Conservation (phyloP, 2,888 invertebrate genomes). For the Oxystoma pomonae region DNA sequence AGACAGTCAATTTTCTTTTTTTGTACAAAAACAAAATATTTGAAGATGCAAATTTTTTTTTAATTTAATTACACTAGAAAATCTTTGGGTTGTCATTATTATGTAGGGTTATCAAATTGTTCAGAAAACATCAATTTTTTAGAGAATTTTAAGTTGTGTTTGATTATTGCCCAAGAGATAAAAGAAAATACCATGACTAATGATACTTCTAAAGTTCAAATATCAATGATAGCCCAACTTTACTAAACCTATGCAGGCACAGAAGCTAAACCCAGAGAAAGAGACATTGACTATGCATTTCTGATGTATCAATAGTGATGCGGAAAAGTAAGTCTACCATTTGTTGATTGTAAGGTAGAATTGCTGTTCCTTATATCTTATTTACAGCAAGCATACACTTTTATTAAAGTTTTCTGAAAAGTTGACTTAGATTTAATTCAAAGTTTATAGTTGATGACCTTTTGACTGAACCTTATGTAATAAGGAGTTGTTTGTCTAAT, state of each 20-base stretch:
- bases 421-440: neutral
- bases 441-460: neutral
- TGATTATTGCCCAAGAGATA: too few species aligned
- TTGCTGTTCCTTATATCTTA: too few species aligned
- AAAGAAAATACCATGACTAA: too few species aligned
- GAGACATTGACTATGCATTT: too few species aligned
- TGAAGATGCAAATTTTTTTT: neutral
- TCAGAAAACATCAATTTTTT: neutral
- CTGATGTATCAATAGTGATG: too few species aligned
- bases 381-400: neutral
- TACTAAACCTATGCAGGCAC: too few species aligned
- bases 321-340: too few species aligned
- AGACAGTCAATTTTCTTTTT: constrained; percentile 10
- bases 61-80: neutral
- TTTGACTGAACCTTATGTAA: neutral
- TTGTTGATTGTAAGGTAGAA: too few species aligned
- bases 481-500: constrained; percentile 20
- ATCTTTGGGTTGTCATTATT: constrained; percentile 1
- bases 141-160: neutral
- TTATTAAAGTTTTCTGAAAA: neutral
- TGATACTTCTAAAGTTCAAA: too few species aligned
- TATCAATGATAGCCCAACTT: too few species aligned
- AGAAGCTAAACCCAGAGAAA: too few species aligned
- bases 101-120: neutral
- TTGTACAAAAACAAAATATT: neutral